Conservation (phyloP, 2,797 vertebrate species). For the Trachurus trachurus region DNA sequence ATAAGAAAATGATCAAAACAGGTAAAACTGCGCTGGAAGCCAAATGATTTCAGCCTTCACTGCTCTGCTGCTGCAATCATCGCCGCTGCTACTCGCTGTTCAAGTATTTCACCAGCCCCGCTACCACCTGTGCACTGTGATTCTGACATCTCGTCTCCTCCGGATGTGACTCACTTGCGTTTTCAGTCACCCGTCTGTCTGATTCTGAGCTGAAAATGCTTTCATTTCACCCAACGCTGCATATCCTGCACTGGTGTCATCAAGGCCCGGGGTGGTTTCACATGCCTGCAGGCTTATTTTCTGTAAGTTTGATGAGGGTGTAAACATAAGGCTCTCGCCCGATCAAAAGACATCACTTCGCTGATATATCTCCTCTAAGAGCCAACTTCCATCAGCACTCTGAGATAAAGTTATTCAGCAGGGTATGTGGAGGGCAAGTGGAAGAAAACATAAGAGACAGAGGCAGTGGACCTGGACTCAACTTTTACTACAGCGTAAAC, state of each 20-base stretch:
- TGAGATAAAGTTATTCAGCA: conserved; percentile 21
- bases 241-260: conserved; percentile 13
- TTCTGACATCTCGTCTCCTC: conserved; percentile 20
- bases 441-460: neutral
- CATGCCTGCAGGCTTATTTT: conserved; percentile 9
- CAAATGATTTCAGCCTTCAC: conserved; percentile 36
- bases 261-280: conserved; percentile 3
- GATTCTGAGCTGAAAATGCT: conserved; percentile 23
- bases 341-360: conserved; percentile 26
- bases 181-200: conserved; percentile 43
- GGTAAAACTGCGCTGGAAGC: conserved; percentile 12
- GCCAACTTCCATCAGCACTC: conserved; percentile 23
- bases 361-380: conserved; percentile 25
- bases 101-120: neutral
- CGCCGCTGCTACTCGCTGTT: neutral
- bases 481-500: conserved; percentile 1
- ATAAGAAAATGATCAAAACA: conserved; percentile 30
- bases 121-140: conserved; percentile 16
- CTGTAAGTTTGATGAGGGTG: conserved; percentile 18
- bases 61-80: neutral
- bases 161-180: conserved; percentile 29
- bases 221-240: conserved; percentile 22
- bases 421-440: neutral
- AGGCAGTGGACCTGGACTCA: neutral
- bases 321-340: conserved; percentile 32